Base-by-base conservation (phyloP, 2,797 vertebrate genomes). In the Phrynocephalus guinanensis region DNA sequence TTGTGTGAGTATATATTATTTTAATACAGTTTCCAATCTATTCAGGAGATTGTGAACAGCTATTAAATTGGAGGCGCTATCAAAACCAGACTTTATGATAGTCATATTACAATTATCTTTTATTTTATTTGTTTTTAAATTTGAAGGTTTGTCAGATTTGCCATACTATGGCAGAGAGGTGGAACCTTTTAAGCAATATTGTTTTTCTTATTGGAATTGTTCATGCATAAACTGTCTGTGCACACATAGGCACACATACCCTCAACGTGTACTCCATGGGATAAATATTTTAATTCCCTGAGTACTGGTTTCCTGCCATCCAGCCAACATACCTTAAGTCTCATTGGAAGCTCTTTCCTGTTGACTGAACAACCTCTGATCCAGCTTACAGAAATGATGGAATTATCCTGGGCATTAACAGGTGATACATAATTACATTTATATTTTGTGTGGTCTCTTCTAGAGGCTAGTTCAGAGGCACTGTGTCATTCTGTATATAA, bases 331-430 rank as follows among this genome's bases (percentile, higher is more conserved):
- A 82, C 83, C 91, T 91, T 63, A 84, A 90, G 60, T 60, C 80
- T 91, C 89, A 79, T 6, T 95, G 92, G 93, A 95, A 94, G 82
- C 73, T 92, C 91, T 95, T 94, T 94, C 90, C 91, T 91, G 90
- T 79, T 71, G 84, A 87, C 91, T 90, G 70, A 71, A 33, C 93
- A 92, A 86, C 93, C 0, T 86, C 92, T 94, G 94, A 93, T 82
- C 92, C 92, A 91, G 86, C 95, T 93, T 87, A 93, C 89, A 92
- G 94, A 95, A 93, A 93, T 87, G 44, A 85, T 94, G 93, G 94
- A 94, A 86, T 94, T 93, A 93, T 91, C 93, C 93, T 92, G 93
- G 91, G 91, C 90, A 6, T 94, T 94, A 95, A 88, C 94, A 95
- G 94, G 94, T 96, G 94, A 95, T 95, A 67, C 0, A 79, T 94